Evolutionary conservation across 1,140 invertebrate genomes (phyloP).

Genomic region (Mylabris phalerata): DNA sequence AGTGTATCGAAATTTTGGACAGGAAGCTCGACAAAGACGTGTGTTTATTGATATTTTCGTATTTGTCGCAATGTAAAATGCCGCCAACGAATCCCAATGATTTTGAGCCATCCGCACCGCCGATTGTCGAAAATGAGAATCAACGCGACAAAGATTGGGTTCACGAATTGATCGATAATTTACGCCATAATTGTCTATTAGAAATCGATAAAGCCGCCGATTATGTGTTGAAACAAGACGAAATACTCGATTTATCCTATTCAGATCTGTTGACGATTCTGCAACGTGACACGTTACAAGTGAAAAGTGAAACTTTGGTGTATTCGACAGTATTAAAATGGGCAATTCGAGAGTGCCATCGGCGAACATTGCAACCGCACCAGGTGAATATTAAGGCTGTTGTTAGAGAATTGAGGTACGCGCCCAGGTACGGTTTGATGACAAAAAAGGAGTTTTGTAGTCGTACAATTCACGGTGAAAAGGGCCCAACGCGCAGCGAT

Average conservation of each 20-base stretch:
- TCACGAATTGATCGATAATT: constrained; percentile 27
- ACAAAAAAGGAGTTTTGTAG: constrained; percentile 32
- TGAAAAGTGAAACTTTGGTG: constrained; percentile 33
- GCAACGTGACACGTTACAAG: constrained; percentile 32
- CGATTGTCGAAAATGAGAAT: constrained; percentile 34
- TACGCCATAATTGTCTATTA: constrained; percentile 36
- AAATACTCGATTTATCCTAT: constrained; percentile 34
- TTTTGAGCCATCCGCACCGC: constrained; percentile 38
- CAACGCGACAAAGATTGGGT: constrained; percentile 34
- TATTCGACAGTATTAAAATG: constrained; percentile 35
- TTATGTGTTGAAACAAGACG: constrained; percentile 31
- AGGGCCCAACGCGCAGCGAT: constrained; percentile 34
- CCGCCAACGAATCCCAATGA: constrained; percentile 21
- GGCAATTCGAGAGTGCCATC: constrained; percentile 28
- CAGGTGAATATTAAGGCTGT: constrained; percentile 31
- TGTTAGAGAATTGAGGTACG: constrained; percentile 30
- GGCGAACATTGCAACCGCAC: constrained; percentile 24
- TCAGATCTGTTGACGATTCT: constrained; percentile 32
- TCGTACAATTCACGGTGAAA: constrained; percentile 28
- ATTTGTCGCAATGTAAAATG: constrained; percentile 26
- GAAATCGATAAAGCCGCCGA: constrained; percentile 38
- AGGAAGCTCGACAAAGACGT: constrained; percentile 30
- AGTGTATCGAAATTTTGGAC: constrained; percentile 36
- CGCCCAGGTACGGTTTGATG: constrained; percentile 39
- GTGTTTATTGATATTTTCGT: constrained; percentile 28